Percentiles rank a stretch among this genome's conserved stretches.
These are phyloP conservation scores for Donacobius atricapilla DNA, from an alignment of 2,113 vertebrate genomes.

Conservation along the genomic window DNA sequence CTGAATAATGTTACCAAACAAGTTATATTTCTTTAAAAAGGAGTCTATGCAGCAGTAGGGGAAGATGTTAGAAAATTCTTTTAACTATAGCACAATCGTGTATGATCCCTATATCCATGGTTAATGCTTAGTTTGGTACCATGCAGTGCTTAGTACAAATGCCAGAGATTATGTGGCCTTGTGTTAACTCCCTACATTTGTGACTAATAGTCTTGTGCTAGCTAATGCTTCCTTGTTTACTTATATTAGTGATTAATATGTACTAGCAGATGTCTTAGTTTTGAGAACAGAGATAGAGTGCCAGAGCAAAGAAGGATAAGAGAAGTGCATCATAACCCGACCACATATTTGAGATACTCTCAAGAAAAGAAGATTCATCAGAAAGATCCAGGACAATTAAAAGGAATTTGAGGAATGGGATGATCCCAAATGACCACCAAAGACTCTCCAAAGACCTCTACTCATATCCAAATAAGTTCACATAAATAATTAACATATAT, in stretches of 20 bases:
- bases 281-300: not conserved
- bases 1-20: not conserved
- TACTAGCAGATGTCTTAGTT: not conserved
- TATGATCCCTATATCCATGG: not conserved
- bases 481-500: not conserved
- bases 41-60: not conserved
- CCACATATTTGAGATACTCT: not conserved
- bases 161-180: not conserved
- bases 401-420: not conserved
- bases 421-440: not conserved
- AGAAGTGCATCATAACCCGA: not conserved
- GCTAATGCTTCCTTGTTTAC: not conserved
- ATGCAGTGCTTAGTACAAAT: not conserved
- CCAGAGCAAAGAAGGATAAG: not conserved
- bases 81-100: not conserved
- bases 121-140: not conserved
- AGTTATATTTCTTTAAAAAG: not conserved
- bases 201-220: not conserved
- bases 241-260: not conserved
- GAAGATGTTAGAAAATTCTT: not conserved
- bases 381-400: not conserved
- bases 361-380: not conserved
- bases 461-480: not conserved
- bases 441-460: not conserved
- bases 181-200: not conserved